These are phyloP conservation scores for Stegastes partitus DNA, from an alignment of 2,113 vertebrate species.

Conservation along the genomic window DNA sequence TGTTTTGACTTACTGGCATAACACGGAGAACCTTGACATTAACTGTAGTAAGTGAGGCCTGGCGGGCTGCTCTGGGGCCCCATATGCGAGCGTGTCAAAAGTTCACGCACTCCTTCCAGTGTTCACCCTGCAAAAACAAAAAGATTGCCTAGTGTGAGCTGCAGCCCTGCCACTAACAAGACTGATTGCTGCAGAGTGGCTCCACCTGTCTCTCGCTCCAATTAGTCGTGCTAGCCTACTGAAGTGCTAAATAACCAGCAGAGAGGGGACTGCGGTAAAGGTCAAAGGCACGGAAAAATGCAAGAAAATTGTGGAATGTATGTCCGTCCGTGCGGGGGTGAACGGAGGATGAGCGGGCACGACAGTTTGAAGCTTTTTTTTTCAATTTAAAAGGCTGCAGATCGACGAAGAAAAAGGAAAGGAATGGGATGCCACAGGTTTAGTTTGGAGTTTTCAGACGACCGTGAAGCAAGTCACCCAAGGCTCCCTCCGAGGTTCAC, in stretches of 20 bases:
- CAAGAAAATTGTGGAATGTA: constrained; percentile 31
- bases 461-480: constrained; percentile 18
- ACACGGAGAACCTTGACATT: constrained; percentile 22
- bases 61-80: constrained; percentile 41
- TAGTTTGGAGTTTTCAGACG: constrained; percentile 2
- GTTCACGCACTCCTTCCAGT: constrained; percentile 87
- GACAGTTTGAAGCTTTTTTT: neutral
- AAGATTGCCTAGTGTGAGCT: constrained; percentile 80
- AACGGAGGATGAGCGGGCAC: constrained; percentile 10
- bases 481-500: constrained; percentile 55
- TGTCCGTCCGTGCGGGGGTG: neutral
- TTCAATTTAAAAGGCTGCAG: neutral
- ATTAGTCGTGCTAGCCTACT: constrained; percentile 87
- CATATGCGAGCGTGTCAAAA: constrained; percentile 76
- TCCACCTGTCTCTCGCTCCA: constrained; percentile 88
- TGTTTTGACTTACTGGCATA: constrained; percentile 25
- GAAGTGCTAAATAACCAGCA: constrained; percentile 86
- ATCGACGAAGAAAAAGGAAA: neutral
- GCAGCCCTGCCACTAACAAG: constrained; percentile 84
- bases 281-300: constrained; percentile 32
- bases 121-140: constrained; percentile 91
- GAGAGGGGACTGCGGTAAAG: constrained; percentile 19
- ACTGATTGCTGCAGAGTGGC: constrained; percentile 88
- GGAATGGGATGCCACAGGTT: constrained; percentile 2
- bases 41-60: constrained; percentile 52